Evolutionary conservation across 2,888 invertebrate species (phyloP), one percentile per base, ranked within the genome.

Genomic region (Listrodromus nycthemerus): DNA sequence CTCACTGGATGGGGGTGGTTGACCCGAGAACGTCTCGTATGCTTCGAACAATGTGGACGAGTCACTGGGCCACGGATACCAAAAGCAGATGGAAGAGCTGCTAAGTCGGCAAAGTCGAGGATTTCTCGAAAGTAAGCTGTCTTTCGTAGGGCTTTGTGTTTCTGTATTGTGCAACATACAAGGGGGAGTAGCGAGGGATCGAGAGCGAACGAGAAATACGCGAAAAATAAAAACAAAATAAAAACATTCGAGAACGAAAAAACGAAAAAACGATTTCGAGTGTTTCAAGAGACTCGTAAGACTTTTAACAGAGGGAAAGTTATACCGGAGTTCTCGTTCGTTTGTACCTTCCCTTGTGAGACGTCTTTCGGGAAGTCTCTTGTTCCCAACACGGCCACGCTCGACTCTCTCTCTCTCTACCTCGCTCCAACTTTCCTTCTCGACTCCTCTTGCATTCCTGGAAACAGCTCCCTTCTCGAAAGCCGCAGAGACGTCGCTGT

Each of bases 381-480:
- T 48, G 76, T 65, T 50, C 71, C 37, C 67, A 58, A 27, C 74
- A 80, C 71, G 85, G 82, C 82, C 85, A 85, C 85, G 85, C 77
- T 55, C 80, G 58, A 66, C 58, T 83, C 48, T 70, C 48, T 74
- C 37, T 55, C 50, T 70, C 48, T 74, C 37, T 55, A 45, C 41
- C 50, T 81, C 24, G 48, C 30, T 69, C 48, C 27, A 21, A 52
- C 45, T 24, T 50, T 75, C 76, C 27, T 24, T 71, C 58, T 58
- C 65, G 45, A 16, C 16, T 73, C 73, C 81, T 76, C 81, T 70
- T 65, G 77, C 83, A 83, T 86, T 86, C 85, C 82, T 80, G 69
- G 76, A 82, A 80, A 76, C 48, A 48, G 83, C 83, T 84, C 82
- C 80, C 75, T 86, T 86, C 85, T 86, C 80, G 77, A 83, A 83